Percentiles rank a stretch among this genome's conserved stretches.
Evolutionary conservation across 2,888 invertebrate species (phyloP).

Genomic region (Monopis laevigella): DNA sequence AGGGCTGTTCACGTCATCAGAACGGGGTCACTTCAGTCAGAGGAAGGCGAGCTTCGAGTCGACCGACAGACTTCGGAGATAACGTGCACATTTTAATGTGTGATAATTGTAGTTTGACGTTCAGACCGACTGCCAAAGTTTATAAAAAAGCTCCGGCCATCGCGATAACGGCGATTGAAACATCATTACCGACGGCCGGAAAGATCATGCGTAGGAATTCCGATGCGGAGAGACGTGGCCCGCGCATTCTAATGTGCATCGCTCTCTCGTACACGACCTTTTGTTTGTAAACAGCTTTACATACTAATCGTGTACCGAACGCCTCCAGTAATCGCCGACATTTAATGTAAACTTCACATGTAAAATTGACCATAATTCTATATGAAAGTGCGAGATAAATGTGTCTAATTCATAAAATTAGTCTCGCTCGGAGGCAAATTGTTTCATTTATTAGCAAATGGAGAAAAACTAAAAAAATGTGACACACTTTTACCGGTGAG

Average conservation of each 20-base stretch:
- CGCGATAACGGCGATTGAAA: conserved; percentile 14
- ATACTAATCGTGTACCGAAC: conserved; percentile 1
- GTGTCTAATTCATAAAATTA: conserved; percentile 29
- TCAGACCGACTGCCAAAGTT: conserved; percentile 4
- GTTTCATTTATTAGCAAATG: conserved; percentile 33
- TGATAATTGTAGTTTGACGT: conserved; percentile 12
- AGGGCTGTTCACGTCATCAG: conserved; percentile 1
- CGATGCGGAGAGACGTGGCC: background rate
- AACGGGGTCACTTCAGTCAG: conserved; percentile 5
- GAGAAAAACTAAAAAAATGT: conserved; percentile 23
- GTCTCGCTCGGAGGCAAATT: conserved; percentile 37
- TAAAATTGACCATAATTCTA: conserved; percentile 41
- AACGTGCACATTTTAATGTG: conserved; percentile 7
- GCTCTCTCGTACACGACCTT: background rate
- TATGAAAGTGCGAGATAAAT: conserved; percentile 17
- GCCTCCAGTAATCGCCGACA: conserved; percentile 7
- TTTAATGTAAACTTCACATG: conserved; percentile 15
- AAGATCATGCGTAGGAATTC: conserved; percentile 11
- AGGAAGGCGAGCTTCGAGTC: conserved; percentile 2
- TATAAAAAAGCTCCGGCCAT: conserved; percentile 13
- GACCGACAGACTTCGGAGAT: background rate
- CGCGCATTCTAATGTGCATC: background rate
- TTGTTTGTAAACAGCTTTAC: conserved; percentile 10
- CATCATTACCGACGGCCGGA: conserved; percentile 15
- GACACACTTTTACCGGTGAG: conserved; percentile 49